phyloP scores from a whole-genome alignment of 1,140 invertebrate species.

The Helicorthomorpha holstii region DNA sequence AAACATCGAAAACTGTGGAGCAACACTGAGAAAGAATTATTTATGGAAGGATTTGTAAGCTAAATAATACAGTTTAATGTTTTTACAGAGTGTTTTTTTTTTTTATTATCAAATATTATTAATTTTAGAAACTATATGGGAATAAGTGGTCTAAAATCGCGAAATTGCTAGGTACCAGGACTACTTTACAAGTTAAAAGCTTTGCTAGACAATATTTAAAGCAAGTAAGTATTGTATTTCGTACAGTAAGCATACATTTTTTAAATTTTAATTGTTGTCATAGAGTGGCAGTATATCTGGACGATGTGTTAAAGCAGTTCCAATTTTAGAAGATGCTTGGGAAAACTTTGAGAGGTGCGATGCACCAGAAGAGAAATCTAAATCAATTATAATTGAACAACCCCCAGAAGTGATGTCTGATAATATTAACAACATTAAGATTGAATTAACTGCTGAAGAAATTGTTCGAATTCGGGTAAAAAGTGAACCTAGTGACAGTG shows the following conservation, averaged over 20 bases:
- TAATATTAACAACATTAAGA: background rate
- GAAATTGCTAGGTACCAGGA: slow-evolving; percentile 42
- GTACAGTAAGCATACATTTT: background rate
- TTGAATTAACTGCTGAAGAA: background rate
- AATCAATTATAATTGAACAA: background rate
- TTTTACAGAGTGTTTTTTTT: background rate
- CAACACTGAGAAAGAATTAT: slow-evolving; percentile 33
- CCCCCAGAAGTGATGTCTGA: background rate
- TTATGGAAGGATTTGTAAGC: slow-evolving; percentile 38
- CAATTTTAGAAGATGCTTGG: background rate
- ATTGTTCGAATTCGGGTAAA: background rate
- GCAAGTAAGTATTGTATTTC: background rate
- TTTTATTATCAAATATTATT: slow-evolving; percentile 4
- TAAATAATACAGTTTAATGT: background rate
- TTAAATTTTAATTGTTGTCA: background rate
- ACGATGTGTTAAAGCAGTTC: background rate
- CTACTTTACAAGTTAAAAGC: slow-evolving; percentile 38
- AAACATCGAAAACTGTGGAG: slow-evolving; percentile 20
- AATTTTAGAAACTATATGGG: slow-evolving; percentile 39
- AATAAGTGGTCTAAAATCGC: slow-evolving; percentile 40
- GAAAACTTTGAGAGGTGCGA: background rate
- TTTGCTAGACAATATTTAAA: slow-evolving; percentile 26
- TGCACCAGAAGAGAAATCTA: background rate
- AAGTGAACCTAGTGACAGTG: background rate
- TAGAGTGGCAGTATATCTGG: background rate